These are phyloP conservation scores for Drosophila subsilvestris DNA, from an alignment of 2,888 invertebrate species.

Conservation along the genomic window DNA sequence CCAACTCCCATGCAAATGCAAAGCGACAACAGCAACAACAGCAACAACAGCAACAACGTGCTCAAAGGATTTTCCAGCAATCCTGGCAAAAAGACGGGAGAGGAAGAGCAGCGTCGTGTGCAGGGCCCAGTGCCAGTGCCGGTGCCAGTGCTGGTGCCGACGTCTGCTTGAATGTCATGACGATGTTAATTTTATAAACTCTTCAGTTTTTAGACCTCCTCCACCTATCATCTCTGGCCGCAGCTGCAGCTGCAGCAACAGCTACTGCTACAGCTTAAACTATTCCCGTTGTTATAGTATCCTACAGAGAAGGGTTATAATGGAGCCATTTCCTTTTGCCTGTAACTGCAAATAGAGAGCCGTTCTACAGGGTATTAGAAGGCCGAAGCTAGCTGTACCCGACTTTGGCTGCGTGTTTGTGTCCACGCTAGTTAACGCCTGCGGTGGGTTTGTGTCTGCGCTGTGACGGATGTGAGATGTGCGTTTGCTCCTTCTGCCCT, in stretches of 20 bases:
- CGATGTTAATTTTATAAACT: conserved; percentile 80
- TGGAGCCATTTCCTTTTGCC: neutral
- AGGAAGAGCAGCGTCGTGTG: conserved; percentile 12
- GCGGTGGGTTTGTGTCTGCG: conserved; percentile 41
- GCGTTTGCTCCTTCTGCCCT: neutral
- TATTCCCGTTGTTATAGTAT: neutral
- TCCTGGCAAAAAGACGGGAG: neutral
- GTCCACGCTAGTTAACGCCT: conserved; percentile 47
- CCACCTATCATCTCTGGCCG: neutral
- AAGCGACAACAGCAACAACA: conserved; percentile 31
- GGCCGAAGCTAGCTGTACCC: conserved; percentile 39
- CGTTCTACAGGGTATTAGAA: neutral
- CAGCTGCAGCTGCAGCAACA: conserved; percentile 6
- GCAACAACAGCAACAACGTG: conserved; percentile 33
- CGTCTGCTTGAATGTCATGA: conserved; percentile 67
- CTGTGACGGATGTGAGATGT: conserved; percentile 46
- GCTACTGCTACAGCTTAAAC: conserved; percentile 1
- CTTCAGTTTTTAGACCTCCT: conserved; percentile 53
- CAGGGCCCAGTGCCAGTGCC: conserved; percentile 2
- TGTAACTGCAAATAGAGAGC: neutral
- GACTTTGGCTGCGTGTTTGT: conserved; percentile 42
- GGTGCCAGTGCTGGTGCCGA: conserved; percentile 1
- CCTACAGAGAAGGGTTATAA: neutral
- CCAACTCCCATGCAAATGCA: conserved; percentile 45
- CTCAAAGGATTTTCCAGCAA: conserved; percentile 39